These are phyloP conservation scores for Lepidocolaptes lacrymiger DNA, from an alignment of 2,797 vertebrate genomes.

Conservation along the genomic window DNA sequence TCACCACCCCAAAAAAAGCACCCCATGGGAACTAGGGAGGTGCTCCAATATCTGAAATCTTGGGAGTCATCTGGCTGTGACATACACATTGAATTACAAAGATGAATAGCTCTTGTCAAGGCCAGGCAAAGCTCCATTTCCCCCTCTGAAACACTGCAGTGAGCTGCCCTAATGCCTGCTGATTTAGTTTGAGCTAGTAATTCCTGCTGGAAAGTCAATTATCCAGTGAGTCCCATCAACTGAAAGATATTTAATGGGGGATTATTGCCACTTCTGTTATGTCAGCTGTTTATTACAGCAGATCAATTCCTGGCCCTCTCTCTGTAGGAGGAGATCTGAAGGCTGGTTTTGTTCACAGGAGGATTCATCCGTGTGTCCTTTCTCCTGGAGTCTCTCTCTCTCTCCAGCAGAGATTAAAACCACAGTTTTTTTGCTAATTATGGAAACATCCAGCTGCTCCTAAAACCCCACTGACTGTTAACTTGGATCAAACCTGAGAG, in stretches of 20 bases:
- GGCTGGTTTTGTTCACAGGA: not conserved
- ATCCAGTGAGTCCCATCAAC: slow-evolving; percentile 62
- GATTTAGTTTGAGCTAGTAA: slow-evolving; percentile 78
- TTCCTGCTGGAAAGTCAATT: slow-evolving; percentile 81
- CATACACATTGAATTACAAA: slow-evolving; percentile 54
- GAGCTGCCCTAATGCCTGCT: slow-evolving; percentile 71
- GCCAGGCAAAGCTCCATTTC: slow-evolving; percentile 14
- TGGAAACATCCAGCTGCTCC: slow-evolving; percentile 36
- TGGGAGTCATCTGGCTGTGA: slow-evolving; percentile 56
- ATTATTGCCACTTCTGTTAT: slow-evolving; percentile 73
- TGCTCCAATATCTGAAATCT: not conserved
- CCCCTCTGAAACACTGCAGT: slow-evolving; percentile 14
- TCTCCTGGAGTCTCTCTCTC: not conserved
- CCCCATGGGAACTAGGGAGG: not conserved
- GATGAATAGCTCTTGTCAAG: slow-evolving; percentile 64
- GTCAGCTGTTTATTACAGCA: slow-evolving; percentile 73
- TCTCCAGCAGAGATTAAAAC: slow-evolving; percentile 34
- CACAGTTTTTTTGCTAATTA: slow-evolving; percentile 7
- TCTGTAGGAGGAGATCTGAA: slow-evolving; percentile 29
- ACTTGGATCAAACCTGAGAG: not conserved
- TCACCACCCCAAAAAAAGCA: not conserved
- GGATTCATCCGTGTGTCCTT: slow-evolving; percentile 4
- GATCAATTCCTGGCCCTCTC: slow-evolving; percentile 55
- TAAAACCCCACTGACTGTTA: not conserved
- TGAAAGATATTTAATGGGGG: slow-evolving; percentile 71